Percentiles rank a stretch among this genome's conserved stretches.
Evolutionary conservation across 2,888 invertebrate species (phyloP).

Genomic region (Tiliacea citrago): DNA sequence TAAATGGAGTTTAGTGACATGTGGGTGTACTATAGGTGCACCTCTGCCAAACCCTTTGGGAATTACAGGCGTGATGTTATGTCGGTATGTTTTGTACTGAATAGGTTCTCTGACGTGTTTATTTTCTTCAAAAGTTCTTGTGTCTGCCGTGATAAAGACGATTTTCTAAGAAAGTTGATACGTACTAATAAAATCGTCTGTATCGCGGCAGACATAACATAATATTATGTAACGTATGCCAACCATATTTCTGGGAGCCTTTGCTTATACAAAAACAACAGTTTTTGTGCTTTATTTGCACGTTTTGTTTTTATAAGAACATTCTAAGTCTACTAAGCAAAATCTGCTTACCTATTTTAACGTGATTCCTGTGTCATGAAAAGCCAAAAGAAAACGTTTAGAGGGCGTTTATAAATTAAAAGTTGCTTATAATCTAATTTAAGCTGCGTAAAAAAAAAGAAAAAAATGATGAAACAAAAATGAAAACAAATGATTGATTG

Average conservation of each 20-base stretch:
- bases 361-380: background rate
- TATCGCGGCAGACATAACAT: no score
- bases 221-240: no score
- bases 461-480: no score
- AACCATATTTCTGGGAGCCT: background rate
- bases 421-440: no score
- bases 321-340: background rate
- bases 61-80: no score
- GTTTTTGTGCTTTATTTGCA: background rate
- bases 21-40: no score
- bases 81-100: background rate
- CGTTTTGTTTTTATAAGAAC: conserved; percentile 9
- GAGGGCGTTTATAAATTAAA: no score
- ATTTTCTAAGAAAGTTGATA: background rate
- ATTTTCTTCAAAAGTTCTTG: conserved; percentile 1
- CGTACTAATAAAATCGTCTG: no score
- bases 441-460: no score
- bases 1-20: no score
- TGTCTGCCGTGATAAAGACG: background rate
- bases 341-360: background rate
- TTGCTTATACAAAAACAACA: background rate
- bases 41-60: no score
- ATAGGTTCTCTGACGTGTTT: background rate
- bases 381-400: background rate
- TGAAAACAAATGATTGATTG: no score